These are phyloP conservation scores for Zaprionus lineosus DNA, from an alignment of 2,888 invertebrate species.

Conservation along the genomic window DNA sequence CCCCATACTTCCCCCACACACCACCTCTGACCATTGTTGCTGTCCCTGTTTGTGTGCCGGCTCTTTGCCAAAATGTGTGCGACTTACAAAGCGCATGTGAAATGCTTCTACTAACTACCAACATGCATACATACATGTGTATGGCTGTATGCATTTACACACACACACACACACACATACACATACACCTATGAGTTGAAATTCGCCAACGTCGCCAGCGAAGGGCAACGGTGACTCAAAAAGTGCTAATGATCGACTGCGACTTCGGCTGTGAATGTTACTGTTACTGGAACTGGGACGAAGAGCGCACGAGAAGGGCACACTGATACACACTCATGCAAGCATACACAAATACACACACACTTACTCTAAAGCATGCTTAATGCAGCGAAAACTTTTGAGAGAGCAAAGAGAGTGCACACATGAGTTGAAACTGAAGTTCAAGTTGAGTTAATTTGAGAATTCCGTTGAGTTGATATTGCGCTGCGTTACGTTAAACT, in stretches of 20 bases:
- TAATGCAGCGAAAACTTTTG: conserved; percentile 20
- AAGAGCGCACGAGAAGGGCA: conserved; percentile 39
- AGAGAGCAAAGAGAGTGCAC: conserved; percentile 6
- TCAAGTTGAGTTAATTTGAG: conserved; percentile 17
- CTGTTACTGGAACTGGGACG: conserved; percentile 33
- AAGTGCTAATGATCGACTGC: conserved; percentile 61
- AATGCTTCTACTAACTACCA: conserved; percentile 35
- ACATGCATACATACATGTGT: conserved; percentile 15
- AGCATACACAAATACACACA: background rate
- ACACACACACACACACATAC: background rate
- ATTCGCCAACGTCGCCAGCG: conserved; percentile 38
- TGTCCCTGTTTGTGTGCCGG: conserved; percentile 21
- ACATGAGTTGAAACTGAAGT: conserved; percentile 13
- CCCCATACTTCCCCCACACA: background rate
- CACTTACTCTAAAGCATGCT: conserved; percentile 4
- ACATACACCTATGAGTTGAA: background rate
- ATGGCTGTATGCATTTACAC: conserved; percentile 20
- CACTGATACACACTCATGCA: conserved; percentile 5
- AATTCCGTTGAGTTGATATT: conserved; percentile 12
- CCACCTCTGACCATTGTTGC: background rate
- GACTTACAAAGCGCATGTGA: conserved; percentile 27
- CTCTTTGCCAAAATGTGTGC: conserved; percentile 11
- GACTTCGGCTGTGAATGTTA: background rate
- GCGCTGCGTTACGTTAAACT: background rate
- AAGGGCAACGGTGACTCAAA: conserved; percentile 62